Conservation (phyloP, 2,888 invertebrate genomes). For the Nymphalis polychloros region DNA sequence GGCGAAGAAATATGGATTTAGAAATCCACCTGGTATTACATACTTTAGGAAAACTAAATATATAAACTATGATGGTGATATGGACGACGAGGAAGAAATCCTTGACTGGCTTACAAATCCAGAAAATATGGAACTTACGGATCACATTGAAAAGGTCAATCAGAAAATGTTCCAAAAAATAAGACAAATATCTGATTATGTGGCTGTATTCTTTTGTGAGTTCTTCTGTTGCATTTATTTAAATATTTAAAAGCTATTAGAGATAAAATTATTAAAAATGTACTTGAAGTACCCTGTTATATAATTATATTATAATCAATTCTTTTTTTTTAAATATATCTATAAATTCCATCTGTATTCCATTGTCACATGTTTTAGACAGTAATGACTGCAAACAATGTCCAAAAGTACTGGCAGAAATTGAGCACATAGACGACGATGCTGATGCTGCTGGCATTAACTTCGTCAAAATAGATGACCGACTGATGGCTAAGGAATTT, state of each 20-base stretch:
- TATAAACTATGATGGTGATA: conserved; percentile 95
- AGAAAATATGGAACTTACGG: conserved; percentile 96
- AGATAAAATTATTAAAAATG: too few species aligned
- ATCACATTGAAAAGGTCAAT: conserved; percentile 95
- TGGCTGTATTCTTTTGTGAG: conserved; percentile 97
- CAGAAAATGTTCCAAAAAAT: conserved; percentile 96
- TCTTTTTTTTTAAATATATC: neutral
- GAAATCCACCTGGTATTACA: conserved; percentile 94
- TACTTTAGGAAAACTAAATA: conserved; percentile 94
- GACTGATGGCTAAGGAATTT: conserved; percentile 91
- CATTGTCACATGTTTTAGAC: conserved; percentile 86
- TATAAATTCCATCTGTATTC: conserved; percentile 61
- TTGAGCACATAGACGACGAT: conserved; percentile 96
- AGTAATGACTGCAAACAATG: conserved; percentile 98
- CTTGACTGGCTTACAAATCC: conserved; percentile 96
- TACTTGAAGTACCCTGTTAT: too few species aligned
- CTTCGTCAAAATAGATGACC: conserved; percentile 95
- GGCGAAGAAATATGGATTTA: conserved; percentile 95
- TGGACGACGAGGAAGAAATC: conserved; percentile 94
- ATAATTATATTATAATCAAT: neutral
- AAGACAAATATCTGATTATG: conserved; percentile 92
- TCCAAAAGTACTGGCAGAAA: conserved; percentile 91
- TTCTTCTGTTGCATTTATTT: conserved; percentile 43
- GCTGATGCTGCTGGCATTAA: conserved; percentile 95
- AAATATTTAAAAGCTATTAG: too few species aligned